phyloP scores from a whole-genome alignment of 2,888 invertebrate species.

The Seira ritae region DNA sequence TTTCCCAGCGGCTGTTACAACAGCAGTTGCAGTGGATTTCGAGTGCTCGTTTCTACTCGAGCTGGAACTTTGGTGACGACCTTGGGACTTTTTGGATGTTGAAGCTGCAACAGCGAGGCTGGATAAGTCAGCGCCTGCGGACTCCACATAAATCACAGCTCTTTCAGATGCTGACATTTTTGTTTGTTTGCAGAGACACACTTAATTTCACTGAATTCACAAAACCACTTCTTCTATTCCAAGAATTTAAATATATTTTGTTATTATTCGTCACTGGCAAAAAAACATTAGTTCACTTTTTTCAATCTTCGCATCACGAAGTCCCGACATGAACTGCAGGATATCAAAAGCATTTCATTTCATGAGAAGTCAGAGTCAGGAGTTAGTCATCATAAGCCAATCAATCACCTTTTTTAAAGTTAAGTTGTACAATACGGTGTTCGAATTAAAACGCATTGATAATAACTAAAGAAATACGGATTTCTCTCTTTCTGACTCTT shows the following conservation, averaged over 20 bases:
- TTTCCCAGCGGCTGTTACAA: slow-evolving; percentile 42
- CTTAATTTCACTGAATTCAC: not conserved
- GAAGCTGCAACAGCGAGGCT: slow-evolving; percentile 56
- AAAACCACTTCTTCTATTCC: not conserved
- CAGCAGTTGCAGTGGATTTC: slow-evolving; percentile 56
- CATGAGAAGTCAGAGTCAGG: no score
- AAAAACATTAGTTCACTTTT: not conserved
- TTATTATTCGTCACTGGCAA: not conserved
- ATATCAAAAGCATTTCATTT: no score
- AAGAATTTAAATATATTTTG: not conserved
- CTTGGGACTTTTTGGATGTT: slow-evolving; percentile 13
- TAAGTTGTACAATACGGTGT: not conserved
- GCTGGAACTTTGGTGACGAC: slow-evolving; percentile 27
- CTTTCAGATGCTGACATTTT: slow-evolving; percentile 68
- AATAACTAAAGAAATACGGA: slow-evolving; percentile 31
- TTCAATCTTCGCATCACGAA: not conserved
- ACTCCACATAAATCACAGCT: slow-evolving; percentile 73
- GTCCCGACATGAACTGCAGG: no score
- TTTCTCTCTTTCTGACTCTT: slow-evolving; percentile 27
- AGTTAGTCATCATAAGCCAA: no score
- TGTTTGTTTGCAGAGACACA: not conserved
- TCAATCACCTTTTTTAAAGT: not conserved
- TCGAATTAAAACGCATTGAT: no score
- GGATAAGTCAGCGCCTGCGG: slow-evolving; percentile 62
- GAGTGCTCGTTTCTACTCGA: slow-evolving; percentile 42